These are phyloP conservation scores for Cydia strobilella DNA, from an alignment of 1,140 invertebrate genomes.

Conservation along the genomic window DNA sequence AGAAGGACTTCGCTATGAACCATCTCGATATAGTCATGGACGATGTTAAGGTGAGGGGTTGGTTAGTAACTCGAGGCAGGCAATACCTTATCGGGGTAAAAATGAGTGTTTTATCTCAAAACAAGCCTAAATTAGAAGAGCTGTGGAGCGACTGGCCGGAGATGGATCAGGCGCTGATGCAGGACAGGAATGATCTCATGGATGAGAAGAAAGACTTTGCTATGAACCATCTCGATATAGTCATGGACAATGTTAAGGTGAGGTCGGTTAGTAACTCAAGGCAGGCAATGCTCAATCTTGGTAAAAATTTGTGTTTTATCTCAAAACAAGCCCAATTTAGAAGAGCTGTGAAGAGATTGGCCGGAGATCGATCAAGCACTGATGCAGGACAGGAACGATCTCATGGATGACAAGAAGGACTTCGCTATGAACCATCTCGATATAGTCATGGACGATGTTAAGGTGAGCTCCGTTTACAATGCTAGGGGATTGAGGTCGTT, in stretches of 20 bases:
- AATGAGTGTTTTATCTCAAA: no score
- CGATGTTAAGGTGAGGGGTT: constrained; percentile 34
- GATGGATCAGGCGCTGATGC: background rate
- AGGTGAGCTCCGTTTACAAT: background rate
- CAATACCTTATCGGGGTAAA: no score
- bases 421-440: constrained; percentile 10
- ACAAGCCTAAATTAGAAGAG: constrained; percentile 46
- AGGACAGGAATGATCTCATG: background rate
- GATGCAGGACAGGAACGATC: background rate
- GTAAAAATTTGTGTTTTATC: no score
- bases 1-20: constrained; percentile 8
- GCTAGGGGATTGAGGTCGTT: no score
- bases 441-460: constrained; percentile 18
- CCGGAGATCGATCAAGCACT: constrained; percentile 7
- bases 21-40: constrained; percentile 26
- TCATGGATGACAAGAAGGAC: background rate
- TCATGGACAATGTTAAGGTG: constrained; percentile 26
- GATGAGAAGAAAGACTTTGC: background rate
- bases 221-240: constrained; percentile 20
- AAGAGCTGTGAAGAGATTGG: constrained; percentile 47
- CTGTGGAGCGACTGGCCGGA: constrained; percentile 43
- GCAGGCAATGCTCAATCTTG: no score
- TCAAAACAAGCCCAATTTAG: constrained; percentile 40
- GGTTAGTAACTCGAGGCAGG: no score
- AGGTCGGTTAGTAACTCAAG: no score